Base-by-base conservation (phyloP, 2,888 invertebrate genomes). In the Oligia fasciuncula region DNA sequence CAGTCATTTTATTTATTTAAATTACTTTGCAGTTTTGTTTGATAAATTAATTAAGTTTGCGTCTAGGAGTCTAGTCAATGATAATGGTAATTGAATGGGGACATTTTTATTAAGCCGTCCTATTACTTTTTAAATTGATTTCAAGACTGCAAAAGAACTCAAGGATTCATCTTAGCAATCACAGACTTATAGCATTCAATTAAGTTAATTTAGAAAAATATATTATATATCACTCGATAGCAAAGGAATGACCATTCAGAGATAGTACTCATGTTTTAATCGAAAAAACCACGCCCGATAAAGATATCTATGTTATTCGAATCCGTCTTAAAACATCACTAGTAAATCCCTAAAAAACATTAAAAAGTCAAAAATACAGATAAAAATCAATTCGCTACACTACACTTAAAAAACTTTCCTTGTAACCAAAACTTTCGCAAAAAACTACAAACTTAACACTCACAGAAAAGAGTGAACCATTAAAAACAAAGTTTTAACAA, bases 381-480 rank as follows among this genome's bases (percentile, higher is more conserved):
- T 17, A 66, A 70, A 46, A 67, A 43, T 63, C 1, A 46, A 67
- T 29, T 62, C n/a, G 5, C 29, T 72, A 54, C 57, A 35, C n/a
- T 17, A 23, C 6, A 60, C 51, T 66, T 57, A 19, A 43, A 40
- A 60, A 88, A 79, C 88, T 88, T 87, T 83, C 54, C 70, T 83
- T 86, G 83, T 66, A 78, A 77, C 35, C 65, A 46, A 65, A 77
- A 80, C 65, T 62, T 60, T 14, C 2, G 51, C 57, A 77, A 77
- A 81, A 79, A 84, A 73, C 82, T 68, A 69, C 67, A 0, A 90
- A 89, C 76, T 85, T 80, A 68, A 76, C 77, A 75, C 80, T 82
- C 54, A 78, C 67, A 65, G 68, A 62, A 81, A 81, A 77, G 77
- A 57, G 35, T 23, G 46, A 49, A 66, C 62, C 72, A 78, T 71